Evolutionary conservation across 2,888 invertebrate species (phyloP).

Genomic region (Crepidodera aurea): DNA sequence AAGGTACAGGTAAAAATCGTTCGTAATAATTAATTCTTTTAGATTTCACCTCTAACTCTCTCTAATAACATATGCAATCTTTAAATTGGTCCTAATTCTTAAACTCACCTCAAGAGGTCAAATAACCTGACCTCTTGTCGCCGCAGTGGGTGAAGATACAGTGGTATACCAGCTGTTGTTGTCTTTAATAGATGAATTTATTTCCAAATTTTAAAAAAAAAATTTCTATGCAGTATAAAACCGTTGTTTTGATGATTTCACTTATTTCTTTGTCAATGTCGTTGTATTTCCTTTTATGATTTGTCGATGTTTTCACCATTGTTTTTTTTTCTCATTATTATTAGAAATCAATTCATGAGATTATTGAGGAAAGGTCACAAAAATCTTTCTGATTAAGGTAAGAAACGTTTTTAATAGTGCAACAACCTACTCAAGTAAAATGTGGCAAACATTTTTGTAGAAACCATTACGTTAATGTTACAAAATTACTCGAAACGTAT

Average conservation of each 20-base stretch:
- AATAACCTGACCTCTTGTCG: conserved; percentile 12
- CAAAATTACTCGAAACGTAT: not conserved
- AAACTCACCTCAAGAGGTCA: conserved; percentile 11
- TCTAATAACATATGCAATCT: conserved; percentile 19
- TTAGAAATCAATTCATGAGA: too few species aligned
- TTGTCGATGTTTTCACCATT: too few species aligned
- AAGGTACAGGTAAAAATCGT: conserved; percentile 1
- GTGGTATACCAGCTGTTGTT: not conserved
- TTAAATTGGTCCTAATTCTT: conserved; percentile 15
- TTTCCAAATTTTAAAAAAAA: not conserved
- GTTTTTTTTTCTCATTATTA: too few species aligned
- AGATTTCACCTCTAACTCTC: conserved; percentile 21
- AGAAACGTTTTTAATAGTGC: not conserved
- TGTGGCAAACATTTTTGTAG: not conserved
- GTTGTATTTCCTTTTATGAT: too few species aligned
- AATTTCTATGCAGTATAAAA: not conserved
- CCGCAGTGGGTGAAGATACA: not conserved
- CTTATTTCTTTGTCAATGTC: too few species aligned
- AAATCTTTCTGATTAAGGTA: not conserved
- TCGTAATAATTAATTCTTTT: conserved; percentile 7
- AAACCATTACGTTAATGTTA: not conserved
- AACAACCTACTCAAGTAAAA: not conserved
- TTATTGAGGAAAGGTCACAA: not conserved
- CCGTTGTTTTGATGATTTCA: too few species aligned
- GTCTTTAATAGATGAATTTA: not conserved